A percentile compares a stretch with the other conserved stretches of the same genome.
Conservation (phyloP, 2,113 vertebrate genomes). For the Accipiter cooperii region DNA sequence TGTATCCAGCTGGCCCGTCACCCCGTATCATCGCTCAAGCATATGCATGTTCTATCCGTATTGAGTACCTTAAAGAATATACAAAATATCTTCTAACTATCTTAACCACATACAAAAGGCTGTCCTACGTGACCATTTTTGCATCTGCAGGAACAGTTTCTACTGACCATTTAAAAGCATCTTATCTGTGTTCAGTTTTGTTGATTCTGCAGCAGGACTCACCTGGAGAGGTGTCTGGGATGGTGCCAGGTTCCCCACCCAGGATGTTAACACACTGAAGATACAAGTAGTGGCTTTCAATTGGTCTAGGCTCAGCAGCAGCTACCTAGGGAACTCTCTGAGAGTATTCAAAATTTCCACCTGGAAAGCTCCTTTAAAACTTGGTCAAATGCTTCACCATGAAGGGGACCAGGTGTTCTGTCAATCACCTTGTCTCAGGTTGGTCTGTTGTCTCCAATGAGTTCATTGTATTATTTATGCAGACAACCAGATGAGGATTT, state of each 20-base stretch:
- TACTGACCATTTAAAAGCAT: not conserved
- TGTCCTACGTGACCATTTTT: not conserved
- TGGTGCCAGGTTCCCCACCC: not conserved
- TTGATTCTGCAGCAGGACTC: not conserved
- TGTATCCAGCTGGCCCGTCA: not conserved
- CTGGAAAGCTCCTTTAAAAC: not conserved
- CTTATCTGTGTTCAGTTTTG: not conserved
- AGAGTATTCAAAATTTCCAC: not conserved
- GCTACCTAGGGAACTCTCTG: not conserved
- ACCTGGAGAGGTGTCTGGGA: not conserved
- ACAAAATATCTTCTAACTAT: not conserved
- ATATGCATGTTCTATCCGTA: not conserved
- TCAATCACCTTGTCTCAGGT: not conserved
- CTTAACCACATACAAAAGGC: not conserved
- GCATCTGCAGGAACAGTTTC: not conserved
- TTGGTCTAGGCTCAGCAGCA: not conserved
- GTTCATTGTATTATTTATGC: not conserved
- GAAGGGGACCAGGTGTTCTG: not conserved
- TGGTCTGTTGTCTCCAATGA: not conserved
- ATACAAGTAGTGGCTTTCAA: not conserved
- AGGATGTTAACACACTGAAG: not conserved
- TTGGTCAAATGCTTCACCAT: not conserved
- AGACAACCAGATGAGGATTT: not conserved
- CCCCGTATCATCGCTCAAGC: not conserved
- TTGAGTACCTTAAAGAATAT: not conserved